Base-by-base conservation (phyloP, 2,888 invertebrate genomes). In the Eudasyphora cyanicolor region DNA sequence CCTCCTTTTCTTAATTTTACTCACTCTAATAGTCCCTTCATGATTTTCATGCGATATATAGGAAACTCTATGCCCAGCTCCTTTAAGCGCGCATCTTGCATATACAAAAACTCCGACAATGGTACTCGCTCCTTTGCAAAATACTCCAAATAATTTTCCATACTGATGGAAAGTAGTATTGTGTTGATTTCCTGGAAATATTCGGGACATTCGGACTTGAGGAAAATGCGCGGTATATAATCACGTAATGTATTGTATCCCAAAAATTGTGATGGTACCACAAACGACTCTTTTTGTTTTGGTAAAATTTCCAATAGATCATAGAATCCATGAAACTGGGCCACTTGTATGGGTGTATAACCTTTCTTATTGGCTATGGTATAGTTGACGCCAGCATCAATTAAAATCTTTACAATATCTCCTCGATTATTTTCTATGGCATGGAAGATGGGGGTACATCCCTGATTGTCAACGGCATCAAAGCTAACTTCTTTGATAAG, bases 131-230 rank as follows among this genome's bases (percentile, higher is more conserved):
- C 87, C 35, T 89, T 87, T 1, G 91, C 91, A 82, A 92, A 92
- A 82, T 89, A 75, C 29, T 89, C 87, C 17, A 90, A 42, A 84
- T 87, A 86, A 14, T 84, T 83, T 0, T 88, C 86, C 88, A 91
- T 88, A 42, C 87, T 82, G 12, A 92, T 86, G 0, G 89, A 87
- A 1, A 80, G 17, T 1, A 92, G 85, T 62, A 92, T 90, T 7
- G 79, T 32, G 51, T 88, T 86, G 0, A 92, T 86, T 67, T 92
- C 92, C 79, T 90, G 92, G 85, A 92, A 92, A 84, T 92, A 92
- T 80, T 91, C 91, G 0, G 92, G 92, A 6, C 90, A 91, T 21
- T 91, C 90, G 10, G 89, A 84, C 73, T 91, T 91, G 0, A 91
- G 84, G 32, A 92, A 92, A 35, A 92, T 89, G 38, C 91, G 89